Evolutionary conservation across 2,113 vertebrate genomes (phyloP).

Genomic region (Pteronura brasiliensis): DNA sequence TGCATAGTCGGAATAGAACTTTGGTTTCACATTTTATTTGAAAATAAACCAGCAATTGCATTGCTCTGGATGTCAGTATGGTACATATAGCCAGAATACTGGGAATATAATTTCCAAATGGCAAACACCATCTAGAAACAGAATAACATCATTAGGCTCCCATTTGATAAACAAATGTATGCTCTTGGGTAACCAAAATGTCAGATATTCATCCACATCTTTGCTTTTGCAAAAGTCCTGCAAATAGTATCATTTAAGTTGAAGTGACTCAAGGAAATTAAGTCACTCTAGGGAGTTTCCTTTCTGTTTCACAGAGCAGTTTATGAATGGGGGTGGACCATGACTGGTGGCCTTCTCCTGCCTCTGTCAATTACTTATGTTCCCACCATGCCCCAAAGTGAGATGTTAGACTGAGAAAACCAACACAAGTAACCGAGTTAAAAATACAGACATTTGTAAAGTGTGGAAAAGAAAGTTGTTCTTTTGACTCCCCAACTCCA

Average conservation of each 20-base stretch:
- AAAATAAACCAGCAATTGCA: slow-evolving; percentile 46
- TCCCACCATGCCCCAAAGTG: rapidly evolving
- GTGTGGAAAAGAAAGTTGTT: not conserved
- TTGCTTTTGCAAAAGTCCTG: not conserved
- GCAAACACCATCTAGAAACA: not conserved
- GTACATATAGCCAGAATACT: not conserved
- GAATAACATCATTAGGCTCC: not conserved
- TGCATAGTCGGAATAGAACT: slow-evolving; percentile 44
- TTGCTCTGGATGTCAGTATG: slow-evolving; percentile 15
- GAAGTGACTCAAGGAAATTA: not conserved
- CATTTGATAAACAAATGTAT: not conserved
- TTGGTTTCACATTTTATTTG: slow-evolving; percentile 50
- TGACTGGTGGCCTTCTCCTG: not conserved
- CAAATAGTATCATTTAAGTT: not conserved
- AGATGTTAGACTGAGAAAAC: not conserved
- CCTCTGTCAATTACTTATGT: not conserved
- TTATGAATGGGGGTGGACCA: not conserved
- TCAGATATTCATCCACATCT: not conserved
- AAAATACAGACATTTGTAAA: not conserved
- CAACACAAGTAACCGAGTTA: not conserved
- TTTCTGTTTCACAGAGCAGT: not conserved
- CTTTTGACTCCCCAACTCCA: not conserved
- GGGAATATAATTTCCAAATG: not conserved
- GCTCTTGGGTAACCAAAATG: not conserved
- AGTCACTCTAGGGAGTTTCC: not conserved